phyloP scores from a whole-genome alignment of 2,888 invertebrate species.

The Drosophila nr. medialis region DNA sequence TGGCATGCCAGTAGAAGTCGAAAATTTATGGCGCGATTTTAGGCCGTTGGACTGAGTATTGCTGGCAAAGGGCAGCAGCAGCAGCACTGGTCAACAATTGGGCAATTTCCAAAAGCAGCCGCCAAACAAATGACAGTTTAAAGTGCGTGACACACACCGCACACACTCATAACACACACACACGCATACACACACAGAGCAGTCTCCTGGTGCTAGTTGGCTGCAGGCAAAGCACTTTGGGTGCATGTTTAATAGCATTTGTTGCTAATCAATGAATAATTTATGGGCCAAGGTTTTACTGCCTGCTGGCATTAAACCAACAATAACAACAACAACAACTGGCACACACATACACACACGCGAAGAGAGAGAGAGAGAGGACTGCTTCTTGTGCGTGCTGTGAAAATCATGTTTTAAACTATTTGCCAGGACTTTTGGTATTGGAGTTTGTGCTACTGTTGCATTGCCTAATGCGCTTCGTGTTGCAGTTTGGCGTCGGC shows the following conservation, averaged over 20 bases:
- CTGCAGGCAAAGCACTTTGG: constrained; percentile 67
- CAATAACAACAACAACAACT: constrained; percentile 30
- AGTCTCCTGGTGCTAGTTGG: constrained; percentile 42
- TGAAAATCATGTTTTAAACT: constrained; percentile 57
- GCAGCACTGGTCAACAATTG: constrained; percentile 54
- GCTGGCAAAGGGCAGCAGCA: constrained; percentile 13
- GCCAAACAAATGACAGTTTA: constrained; percentile 73
- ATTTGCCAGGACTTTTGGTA: constrained; percentile 48
- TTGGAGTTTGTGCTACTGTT: constrained; percentile 15
- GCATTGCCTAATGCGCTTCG: constrained; percentile 44
- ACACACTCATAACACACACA: constrained; percentile 6
- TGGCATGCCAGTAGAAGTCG: constrained; percentile 49
- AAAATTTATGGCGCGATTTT: constrained; percentile 72
- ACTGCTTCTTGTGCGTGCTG: constrained; percentile 41
- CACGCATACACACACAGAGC: constrained; percentile 5
- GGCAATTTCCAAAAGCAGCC: constrained; percentile 69
- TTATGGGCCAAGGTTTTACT: constrained; percentile 74
- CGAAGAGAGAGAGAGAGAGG: constrained; percentile 10
- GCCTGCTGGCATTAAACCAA: constrained; percentile 41
- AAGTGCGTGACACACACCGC: constrained; percentile 56
- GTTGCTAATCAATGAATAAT: constrained; percentile 83
- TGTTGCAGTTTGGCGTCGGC: constrained; percentile 53
- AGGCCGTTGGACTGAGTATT: constrained; percentile 14
- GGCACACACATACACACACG: constrained; percentile 22
- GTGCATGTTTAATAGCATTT: constrained; percentile 79